Evolutionary conservation across 2,113 vertebrate species (phyloP), one percentile per base, ranked within the genome.

Genomic region (Pseudonaja textilis): DNA sequence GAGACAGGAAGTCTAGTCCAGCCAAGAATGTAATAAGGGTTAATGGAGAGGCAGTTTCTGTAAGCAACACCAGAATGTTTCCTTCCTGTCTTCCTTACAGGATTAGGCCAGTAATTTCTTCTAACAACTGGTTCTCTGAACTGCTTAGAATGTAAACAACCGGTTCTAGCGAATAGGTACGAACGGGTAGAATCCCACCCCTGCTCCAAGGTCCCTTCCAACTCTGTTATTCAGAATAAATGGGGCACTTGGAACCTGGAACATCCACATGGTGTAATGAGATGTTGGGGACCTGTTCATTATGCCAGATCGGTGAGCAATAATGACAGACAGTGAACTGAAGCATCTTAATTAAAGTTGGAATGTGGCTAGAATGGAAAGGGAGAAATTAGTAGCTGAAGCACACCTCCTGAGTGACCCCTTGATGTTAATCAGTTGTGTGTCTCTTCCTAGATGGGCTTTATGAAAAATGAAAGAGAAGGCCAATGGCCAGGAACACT

Each of bases 261-360:
- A 93, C 5, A 26, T 52, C 45, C 69, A 10, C 42, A 39, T 2
- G 87, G n/a, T 22, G 26, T 89, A 94, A 93, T 18, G 88, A 87
- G 93, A 39, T 20, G 89, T 96, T 95, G 87, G 89, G 88, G 93
- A 95, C 89, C 88, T 55, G 88, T 92, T 94, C 92, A 91, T 95
- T 94, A 94, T 1, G 0, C 0, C 2, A 92, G 92, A 92, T 95
- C 94, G 91, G 91, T 69, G 56, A 94, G 95, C 95, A 89, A 93
- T 89, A 81, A 93, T 0, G 89, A 61, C 23, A 93, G 85, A 90
- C 29, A 26, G 10, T 85, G 88, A 91, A 85, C 90, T 55, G 61
- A 88, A 95, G 89, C 95, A 93, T 96, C 89, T 96, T 95, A 96
- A 94, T 94, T 96, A 93, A 95, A 93, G 89, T 64, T 92, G 87